phyloP scores from a whole-genome alignment of 2,888 invertebrate genomes.

The Plutella xylostella region DNA sequence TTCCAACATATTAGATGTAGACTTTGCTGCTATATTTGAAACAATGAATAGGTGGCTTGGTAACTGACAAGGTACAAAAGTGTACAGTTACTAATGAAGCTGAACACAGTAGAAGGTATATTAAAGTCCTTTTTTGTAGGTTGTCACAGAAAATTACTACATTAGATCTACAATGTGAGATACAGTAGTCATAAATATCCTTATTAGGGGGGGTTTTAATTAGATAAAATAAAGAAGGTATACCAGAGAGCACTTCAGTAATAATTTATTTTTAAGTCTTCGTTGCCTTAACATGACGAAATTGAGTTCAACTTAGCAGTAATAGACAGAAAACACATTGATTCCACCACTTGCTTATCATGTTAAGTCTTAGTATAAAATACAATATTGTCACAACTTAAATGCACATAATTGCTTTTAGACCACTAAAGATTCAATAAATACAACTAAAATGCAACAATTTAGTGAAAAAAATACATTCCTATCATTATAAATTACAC shows the following conservation, averaged over 20 bases:
- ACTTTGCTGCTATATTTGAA: neutral
- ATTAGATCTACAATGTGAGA: no score
- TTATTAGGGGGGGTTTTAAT: no score
- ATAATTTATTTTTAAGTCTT: slow-evolving; percentile 37
- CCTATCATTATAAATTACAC: slow-evolving; percentile 10
- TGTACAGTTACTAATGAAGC: neutral
- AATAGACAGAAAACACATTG: neutral
- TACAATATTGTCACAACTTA: no score
- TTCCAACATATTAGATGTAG: no score
- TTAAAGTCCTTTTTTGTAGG: neutral
- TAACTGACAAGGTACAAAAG: neutral
- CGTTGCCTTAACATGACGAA: slow-evolving; percentile 27
- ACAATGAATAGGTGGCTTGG: neutral
- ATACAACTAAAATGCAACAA: slow-evolving; percentile 30
- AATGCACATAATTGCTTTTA: slow-evolving; percentile 3
- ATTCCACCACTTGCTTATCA: no score
- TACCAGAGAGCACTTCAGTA: slow-evolving; percentile 26
- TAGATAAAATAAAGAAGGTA: neutral
- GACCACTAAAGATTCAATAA: slow-evolving; percentile 18
- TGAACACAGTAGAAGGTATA: neutral
- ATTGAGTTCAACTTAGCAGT: neutral
- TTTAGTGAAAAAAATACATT: neutral
- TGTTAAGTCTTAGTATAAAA: no score
- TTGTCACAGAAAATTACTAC: no score
- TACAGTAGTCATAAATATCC: no score